These are phyloP conservation scores for Falco naumanni DNA, from an alignment of 2,797 vertebrate genomes.

Conservation along the genomic window DNA sequence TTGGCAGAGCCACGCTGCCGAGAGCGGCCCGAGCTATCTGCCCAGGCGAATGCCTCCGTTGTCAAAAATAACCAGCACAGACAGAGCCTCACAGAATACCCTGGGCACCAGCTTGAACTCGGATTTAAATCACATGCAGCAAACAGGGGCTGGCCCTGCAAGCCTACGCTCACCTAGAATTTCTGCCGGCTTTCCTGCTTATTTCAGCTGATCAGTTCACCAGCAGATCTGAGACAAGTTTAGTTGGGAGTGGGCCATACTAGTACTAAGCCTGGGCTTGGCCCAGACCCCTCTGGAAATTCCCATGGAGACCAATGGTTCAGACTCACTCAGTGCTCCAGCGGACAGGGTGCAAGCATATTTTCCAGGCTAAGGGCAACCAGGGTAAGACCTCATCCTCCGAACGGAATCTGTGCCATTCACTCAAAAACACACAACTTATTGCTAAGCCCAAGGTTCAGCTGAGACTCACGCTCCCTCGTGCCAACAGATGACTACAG, in stretches of 20 bases:
- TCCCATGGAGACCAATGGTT: not conserved
- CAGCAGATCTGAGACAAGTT: not conserved
- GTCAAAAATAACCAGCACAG: not conserved
- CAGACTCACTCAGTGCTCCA: not conserved
- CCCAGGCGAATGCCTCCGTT: not conserved
- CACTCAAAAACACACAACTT: not conserved
- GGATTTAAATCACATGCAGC: accelerated
- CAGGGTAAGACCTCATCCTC: not conserved
- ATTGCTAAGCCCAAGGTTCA: not conserved
- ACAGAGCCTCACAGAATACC: not conserved
- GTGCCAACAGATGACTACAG: not conserved
- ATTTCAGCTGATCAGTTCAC: not conserved
- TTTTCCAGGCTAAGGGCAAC: not conserved
- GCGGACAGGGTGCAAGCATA: not conserved
- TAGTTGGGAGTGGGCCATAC: not conserved
- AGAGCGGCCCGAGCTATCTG: not conserved
- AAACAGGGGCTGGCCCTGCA: not conserved
- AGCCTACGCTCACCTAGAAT: not conserved
- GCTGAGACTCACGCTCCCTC: not conserved
- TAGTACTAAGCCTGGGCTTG: not conserved
- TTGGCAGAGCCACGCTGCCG: not conserved
- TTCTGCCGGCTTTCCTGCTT: not conserved
- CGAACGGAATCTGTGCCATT: not conserved
- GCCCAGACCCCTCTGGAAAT: not conserved
- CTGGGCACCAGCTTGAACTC: too few species aligned